A percentile compares a stretch with the other conserved stretches of the same genome.
Evolutionary conservation across 2,888 invertebrate species (phyloP).

Genomic region (Tanypteryx hageni): DNA sequence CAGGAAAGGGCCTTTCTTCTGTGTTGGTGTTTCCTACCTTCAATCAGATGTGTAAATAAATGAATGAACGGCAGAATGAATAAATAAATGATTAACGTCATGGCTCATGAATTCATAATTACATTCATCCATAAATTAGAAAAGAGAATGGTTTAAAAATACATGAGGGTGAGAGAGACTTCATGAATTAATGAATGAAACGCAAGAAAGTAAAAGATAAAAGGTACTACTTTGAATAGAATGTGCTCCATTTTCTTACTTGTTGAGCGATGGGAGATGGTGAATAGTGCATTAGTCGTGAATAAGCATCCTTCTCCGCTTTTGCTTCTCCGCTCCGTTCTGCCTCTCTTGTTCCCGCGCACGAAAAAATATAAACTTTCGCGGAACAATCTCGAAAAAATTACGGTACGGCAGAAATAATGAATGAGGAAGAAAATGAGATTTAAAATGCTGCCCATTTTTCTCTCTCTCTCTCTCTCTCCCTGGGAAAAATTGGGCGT

Average conservation of each 20-base stretch:
- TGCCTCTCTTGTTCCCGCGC: not conserved
- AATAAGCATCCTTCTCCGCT: constrained; percentile 26
- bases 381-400: constrained; percentile 62
- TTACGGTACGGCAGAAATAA: constrained; percentile 40
- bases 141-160: constrained; percentile 63
- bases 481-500: not conserved
- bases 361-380: constrained; percentile 49
- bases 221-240: constrained; percentile 62
- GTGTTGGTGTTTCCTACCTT: constrained; percentile 60
- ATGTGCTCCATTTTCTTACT: constrained; percentile 63
- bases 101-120: constrained; percentile 63
- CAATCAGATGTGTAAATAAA: constrained; percentile 64
- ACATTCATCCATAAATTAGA: constrained; percentile 62
- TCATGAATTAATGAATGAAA: constrained; percentile 59
- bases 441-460: constrained; percentile 57
- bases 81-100: constrained; percentile 62
- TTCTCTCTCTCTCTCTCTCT: not conserved
- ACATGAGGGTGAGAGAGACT: constrained; percentile 51
- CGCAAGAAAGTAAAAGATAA: constrained; percentile 63
- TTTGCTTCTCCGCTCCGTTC: not conserved
- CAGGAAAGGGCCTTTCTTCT: constrained; percentile 63
- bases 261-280: constrained; percentile 60
- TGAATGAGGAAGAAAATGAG: constrained; percentile 64
- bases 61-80: constrained; percentile 63
- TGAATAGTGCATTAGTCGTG: constrained; percentile 64